Base-by-base conservation (phyloP, 1,140 invertebrate genomes). In the Melitaea cinxia region DNA sequence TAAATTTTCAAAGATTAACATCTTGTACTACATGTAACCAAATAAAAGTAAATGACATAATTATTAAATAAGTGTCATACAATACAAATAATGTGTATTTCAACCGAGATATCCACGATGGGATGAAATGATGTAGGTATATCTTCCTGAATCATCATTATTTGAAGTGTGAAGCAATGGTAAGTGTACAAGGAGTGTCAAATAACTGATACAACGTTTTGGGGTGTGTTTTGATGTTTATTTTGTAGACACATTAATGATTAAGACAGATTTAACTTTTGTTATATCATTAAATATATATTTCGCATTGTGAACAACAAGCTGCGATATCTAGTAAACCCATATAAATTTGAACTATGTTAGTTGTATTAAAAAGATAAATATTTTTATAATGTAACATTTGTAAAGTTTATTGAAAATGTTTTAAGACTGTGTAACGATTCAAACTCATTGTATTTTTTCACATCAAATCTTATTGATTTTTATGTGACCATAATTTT, bases 101-200 rank as follows among this genome's bases (percentile, higher is more conserved):
- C 10, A 49, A 63, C 19, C 50, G 72, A 82, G 70, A 85, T 68
- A 80, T 85, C 80, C 79, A 85, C 73, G 79, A 82, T 35, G 35
- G 79, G 79, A 85, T 85, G 65, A 76, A 71, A 74, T 71, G 39
- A 47, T 65, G 72, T 82, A 75, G 77, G 74, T 82, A 79, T 72
- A 47, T 21, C 35, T 59, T 75, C 61, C 71, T 65, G 78, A 75
- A 72, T 62, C 76, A 74, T 65, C 79, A 67, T 77, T 65, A 47
- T 68, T 72, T 58, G 50, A 70, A 70, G 59, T 60, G 54, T 59
- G 35, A 66, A 56, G 35, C 37, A 63, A 72, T 70, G 77, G 77
- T 80, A 80, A 80, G 77, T 80, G 66, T 73, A 63, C 61, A 79
- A 75, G 77, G 77, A 80, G 77, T 78, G 76, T 75, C 72, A 70